A percentile compares a stretch with the other conserved stretches of the same genome.
Conservation (phyloP, 2,113 vertebrate genomes). For the Cyanoderma ruficeps region DNA sequence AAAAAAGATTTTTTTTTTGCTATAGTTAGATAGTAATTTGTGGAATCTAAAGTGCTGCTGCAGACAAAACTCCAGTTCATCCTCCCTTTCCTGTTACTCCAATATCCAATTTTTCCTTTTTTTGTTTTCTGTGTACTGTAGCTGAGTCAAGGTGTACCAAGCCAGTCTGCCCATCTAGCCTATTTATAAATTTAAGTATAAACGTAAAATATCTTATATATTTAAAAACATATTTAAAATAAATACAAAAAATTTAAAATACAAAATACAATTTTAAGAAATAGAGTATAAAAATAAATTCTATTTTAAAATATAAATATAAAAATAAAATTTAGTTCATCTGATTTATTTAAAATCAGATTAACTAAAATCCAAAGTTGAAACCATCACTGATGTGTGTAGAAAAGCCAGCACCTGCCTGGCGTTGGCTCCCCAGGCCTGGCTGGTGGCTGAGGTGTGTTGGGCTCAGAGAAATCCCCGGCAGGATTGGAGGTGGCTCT, state of each 20-base stretch:
- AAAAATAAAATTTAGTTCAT: too few relatives aligned
- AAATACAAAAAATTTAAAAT: too few relatives aligned
- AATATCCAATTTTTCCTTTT: rapidly evolving
- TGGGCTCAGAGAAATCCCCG: not conserved
- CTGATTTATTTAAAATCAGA: not conserved
- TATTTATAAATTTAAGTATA: not conserved
- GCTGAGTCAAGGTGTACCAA: not conserved
- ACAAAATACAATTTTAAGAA: too few relatives aligned
- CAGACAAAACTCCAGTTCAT: not conserved
- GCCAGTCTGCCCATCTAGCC: not conserved
- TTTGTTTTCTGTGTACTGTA: rapidly evolving
- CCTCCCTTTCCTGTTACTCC: not conserved
- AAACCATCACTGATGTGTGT: not conserved
- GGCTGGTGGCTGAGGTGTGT: not conserved
- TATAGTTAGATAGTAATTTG: too few relatives aligned
- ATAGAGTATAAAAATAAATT: too few relatives aligned
- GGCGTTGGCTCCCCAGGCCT: not conserved
- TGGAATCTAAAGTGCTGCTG: not conserved
- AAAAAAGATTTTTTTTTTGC: not conserved
- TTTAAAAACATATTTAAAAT: too few relatives aligned
- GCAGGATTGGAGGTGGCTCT: not conserved
- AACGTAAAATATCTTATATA: too few relatives aligned
- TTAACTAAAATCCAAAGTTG: not conserved
- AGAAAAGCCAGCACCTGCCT: not conserved
- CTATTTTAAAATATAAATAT: too few relatives aligned